Conservation (phyloP, 2,888 invertebrate genomes). For the Liodrosophila aerea region DNA sequence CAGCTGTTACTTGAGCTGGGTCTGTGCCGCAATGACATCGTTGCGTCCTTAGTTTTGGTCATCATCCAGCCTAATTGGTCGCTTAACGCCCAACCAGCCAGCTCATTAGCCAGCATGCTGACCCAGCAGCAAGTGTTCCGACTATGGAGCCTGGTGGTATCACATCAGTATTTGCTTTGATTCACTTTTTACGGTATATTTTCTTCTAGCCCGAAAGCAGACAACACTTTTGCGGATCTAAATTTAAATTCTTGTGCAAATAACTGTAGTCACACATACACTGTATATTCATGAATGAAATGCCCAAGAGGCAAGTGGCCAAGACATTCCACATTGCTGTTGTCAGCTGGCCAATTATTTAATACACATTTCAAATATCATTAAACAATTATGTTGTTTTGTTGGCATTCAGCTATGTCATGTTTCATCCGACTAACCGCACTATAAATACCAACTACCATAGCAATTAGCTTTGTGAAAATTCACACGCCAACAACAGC, state of each 20-base stretch:
- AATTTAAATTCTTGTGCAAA: no score
- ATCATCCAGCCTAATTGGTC: constrained; percentile 61
- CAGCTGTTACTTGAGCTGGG: constrained; percentile 54
- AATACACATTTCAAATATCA: constrained; percentile 43
- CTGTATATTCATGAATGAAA: background rate
- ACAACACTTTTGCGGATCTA: no score
- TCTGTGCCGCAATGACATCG: constrained; percentile 4
- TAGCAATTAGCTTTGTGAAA: constrained; percentile 24
- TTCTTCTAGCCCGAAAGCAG: constrained; percentile 38
- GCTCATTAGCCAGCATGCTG: constrained; percentile 32
- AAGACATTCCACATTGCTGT: constrained; percentile 16
- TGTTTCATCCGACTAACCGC: constrained; percentile 28
- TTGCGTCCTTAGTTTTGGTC: constrained; percentile 12
- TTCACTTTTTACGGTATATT: constrained; percentile 9
- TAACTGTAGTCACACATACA: background rate
- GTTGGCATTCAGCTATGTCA: constrained; percentile 44
- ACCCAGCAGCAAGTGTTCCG: constrained; percentile 2
- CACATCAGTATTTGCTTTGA: constrained; percentile 14
- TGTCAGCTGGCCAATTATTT: constrained; percentile 38
- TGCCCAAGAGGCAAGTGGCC: background rate
- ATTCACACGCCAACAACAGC: constrained; percentile 24
- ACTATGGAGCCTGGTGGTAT: background rate
- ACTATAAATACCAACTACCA: constrained; percentile 20
- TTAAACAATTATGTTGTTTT: constrained; percentile 52
- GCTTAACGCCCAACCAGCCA: constrained; percentile 51